Base-by-base conservation (phyloP, 2,113 vertebrate genomes). In the Paraplagusia blochii region DNA sequence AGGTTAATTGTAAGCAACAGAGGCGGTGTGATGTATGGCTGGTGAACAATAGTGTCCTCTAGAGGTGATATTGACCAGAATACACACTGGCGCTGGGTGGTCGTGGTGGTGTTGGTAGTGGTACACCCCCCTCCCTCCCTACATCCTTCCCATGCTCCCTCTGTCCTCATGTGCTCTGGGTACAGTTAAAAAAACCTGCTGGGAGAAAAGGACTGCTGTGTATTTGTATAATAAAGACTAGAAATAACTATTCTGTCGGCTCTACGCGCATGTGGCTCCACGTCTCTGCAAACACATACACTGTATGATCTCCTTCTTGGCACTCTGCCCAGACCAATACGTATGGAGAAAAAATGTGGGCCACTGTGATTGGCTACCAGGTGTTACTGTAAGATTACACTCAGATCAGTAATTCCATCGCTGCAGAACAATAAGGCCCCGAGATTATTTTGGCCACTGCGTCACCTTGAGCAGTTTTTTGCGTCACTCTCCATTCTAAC, bases 401-500 rank as follows among this genome's bases (percentile, higher is more conserved):
- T 38, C 54, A 69, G 66, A 88, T 82, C 83, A 80, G 72, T 71
- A 64, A 66, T 72, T 81, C 63, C 69, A 70, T 77, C 74, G 64
- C 73, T 67, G 61, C 66, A 68, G 64, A 86, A 87, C 88, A 88
- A 88, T 83, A 71, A 80, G 45, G 57, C 61, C 62, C 47, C 36
- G 53, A 80, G 51, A 87, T 89, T 93, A 92, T 94, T 93, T 88
- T 70, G 82, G 86, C 45, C 66, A 82, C 87, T 92, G 90, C 92
- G 91, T 95, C 93, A 95, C 90, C 88, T 86, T 83, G 83, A 72
- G 85, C 84, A 84, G 83, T 88, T 49, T 88, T 90, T 87, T 93
- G 91, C 92, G 90, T 94, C 94, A 95, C 84, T 76, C 81, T 85
- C 85, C 88, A 87, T 90, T 91, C 88, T 89, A 85, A 81, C 22